Evolutionary conservation across 2,113 vertebrate genomes (phyloP).

Genomic region (Castor canadensis): DNA sequence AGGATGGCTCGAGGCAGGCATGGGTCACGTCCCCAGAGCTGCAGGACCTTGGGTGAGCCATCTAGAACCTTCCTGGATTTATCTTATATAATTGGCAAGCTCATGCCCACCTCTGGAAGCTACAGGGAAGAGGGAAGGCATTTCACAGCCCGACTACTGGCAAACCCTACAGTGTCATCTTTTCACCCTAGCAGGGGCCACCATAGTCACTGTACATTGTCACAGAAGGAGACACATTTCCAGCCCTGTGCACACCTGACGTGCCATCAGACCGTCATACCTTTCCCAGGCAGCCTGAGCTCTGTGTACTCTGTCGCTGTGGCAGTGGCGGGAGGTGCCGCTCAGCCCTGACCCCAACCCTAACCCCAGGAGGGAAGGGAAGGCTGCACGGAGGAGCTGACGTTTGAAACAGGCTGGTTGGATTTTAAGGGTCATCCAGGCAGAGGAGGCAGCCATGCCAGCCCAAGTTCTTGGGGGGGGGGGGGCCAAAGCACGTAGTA

Average conservation of each 20-base stretch:
- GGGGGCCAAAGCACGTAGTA: too few relatives aligned
- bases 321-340: neutral
- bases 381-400: neutral
- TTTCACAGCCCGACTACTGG: neutral
- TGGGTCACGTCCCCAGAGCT: neutral
- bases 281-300: neutral
- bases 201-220: neutral
- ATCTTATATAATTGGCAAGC: neutral
- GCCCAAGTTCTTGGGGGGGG: too few relatives aligned
- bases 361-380: neutral
- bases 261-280: neutral
- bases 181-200: too few relatives aligned
- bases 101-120: neutral
- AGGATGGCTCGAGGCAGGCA: neutral
- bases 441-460: too few relatives aligned
- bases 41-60: neutral
- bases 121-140: neutral
- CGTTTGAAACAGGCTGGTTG: neutral
- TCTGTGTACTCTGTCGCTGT: neutral
- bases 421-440: neutral
- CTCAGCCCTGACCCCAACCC: neutral
- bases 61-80: neutral
- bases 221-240: neutral
- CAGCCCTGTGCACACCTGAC: neutral
- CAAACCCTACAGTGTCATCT: too few relatives aligned